A percentile compares a stretch with the other conserved stretches of the same genome.
phyloP scores from a whole-genome alignment of 2,888 invertebrate species.

The Cheilosia variabilis region DNA sequence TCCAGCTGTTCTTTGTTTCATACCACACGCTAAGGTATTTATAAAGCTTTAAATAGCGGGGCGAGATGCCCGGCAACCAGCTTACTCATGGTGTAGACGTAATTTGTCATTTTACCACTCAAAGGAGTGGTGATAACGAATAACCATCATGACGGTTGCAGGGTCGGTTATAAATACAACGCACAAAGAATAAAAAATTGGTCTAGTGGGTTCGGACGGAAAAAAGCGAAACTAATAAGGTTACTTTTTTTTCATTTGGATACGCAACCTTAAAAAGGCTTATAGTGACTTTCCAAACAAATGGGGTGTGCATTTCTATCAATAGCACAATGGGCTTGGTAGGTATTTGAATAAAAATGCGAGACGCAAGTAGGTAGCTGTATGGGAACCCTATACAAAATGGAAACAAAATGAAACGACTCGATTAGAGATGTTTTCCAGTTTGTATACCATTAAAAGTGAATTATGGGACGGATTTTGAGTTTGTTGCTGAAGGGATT shows the following conservation, averaged over 20 bases:
- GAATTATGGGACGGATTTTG: too few relatives aligned
- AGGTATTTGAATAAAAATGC: neutral
- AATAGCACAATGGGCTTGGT: neutral
- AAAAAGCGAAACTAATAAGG: too few relatives aligned
- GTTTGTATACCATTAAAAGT: too few relatives aligned
- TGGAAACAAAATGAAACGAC: neutral
- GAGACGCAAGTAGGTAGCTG: neutral
- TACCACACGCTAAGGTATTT: slow-evolving; percentile 21
- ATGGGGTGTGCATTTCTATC: neutral
- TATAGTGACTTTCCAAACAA: neutral
- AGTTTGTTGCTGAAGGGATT: too few relatives aligned
- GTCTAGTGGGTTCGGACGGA: too few relatives aligned
- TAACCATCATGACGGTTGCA: slow-evolving; percentile 6
- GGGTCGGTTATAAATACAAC: neutral
- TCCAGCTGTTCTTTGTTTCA: slow-evolving; percentile 45
- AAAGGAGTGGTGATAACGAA: slow-evolving; percentile 59
- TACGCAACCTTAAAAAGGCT: too few relatives aligned
- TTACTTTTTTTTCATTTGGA: too few relatives aligned
- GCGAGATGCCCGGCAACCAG: slow-evolving; percentile 40
- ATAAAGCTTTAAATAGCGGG: neutral
- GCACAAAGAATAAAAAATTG: neutral
- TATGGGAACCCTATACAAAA: neutral
- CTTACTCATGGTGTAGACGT: slow-evolving; percentile 63
- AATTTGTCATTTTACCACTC: slow-evolving; percentile 71
- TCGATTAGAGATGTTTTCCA: neutral